A percentile compares a stretch with the other conserved stretches of the same genome.
Evolutionary conservation across 2,113 vertebrate genomes (phyloP).

Genomic region (Andinoacara biseriatus): DNA sequence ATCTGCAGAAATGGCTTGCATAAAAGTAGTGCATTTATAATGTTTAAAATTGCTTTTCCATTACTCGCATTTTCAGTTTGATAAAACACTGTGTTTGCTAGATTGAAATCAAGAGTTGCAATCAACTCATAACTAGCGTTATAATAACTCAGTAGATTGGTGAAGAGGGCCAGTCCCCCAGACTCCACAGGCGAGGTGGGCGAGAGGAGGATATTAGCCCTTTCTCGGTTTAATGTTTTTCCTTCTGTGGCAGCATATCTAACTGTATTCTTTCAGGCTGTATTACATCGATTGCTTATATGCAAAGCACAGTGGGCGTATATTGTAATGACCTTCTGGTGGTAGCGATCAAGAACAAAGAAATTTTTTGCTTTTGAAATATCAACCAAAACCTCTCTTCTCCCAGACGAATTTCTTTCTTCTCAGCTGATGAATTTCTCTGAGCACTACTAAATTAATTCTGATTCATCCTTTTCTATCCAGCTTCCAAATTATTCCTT

Average conservation of each 20-base stretch:
- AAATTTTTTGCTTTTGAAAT: neutral
- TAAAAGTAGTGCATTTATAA: neutral
- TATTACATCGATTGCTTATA: neutral
- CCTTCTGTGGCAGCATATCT: neutral
- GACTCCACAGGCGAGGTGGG: too few relatives aligned
- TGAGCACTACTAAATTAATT: neutral
- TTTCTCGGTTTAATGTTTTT: too few relatives aligned
- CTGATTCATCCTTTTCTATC: constrained; percentile 4
- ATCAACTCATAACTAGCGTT: neutral
- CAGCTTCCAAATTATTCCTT: constrained; percentile 7
- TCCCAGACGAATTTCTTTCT: neutral
- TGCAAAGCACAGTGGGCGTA: neutral
- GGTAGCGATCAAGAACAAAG: neutral
- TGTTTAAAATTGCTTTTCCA: neutral
- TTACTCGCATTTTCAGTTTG: neutral
- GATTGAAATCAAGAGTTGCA: neutral
- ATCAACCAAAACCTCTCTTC: neutral
- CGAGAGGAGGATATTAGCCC: too few relatives aligned
- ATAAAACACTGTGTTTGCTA: neutral
- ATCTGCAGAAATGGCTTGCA: neutral
- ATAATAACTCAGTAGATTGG: too few relatives aligned
- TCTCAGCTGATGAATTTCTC: neutral
- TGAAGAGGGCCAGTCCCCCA: too few relatives aligned
- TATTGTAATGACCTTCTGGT: constrained; percentile 1
- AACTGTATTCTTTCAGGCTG: neutral